These are phyloP conservation scores for Myotis planiceps DNA, from an alignment of 2,797 vertebrate species.

Conservation along the genomic window DNA sequence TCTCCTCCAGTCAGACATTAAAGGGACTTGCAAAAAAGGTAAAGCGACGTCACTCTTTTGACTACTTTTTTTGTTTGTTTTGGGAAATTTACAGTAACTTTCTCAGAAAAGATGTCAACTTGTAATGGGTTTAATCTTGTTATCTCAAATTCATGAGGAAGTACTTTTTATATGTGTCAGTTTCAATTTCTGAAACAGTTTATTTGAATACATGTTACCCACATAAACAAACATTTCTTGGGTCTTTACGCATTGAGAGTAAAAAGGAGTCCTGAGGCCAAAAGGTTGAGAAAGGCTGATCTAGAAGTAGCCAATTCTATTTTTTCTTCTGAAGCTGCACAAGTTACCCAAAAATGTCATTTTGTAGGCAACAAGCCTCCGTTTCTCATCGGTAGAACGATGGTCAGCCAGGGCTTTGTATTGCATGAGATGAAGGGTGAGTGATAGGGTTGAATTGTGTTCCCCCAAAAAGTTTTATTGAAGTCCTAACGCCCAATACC, in stretches of 20 bases:
- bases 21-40: background rate
- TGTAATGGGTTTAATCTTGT: background rate
- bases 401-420: background rate
- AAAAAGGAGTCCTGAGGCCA: background rate
- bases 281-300: background rate
- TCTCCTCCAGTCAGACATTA: background rate
- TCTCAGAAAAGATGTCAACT: background rate
- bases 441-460: background rate
- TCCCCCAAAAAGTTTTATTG: background rate
- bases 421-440: no score
- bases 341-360: background rate
- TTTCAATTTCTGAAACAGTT: background rate
- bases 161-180: background rate
- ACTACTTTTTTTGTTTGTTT: background rate
- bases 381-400: background rate
- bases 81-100: background rate
- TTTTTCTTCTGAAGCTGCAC: background rate
- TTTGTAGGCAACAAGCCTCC: background rate
- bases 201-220: background rate
- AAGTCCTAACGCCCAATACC: background rate
- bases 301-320: background rate
- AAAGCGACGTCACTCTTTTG: background rate
- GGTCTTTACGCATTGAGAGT: background rate
- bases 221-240: background rate
- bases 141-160: background rate